Conservation (phyloP, 2,113 vertebrate genomes). For the Dromiciops gliroides region DNA sequence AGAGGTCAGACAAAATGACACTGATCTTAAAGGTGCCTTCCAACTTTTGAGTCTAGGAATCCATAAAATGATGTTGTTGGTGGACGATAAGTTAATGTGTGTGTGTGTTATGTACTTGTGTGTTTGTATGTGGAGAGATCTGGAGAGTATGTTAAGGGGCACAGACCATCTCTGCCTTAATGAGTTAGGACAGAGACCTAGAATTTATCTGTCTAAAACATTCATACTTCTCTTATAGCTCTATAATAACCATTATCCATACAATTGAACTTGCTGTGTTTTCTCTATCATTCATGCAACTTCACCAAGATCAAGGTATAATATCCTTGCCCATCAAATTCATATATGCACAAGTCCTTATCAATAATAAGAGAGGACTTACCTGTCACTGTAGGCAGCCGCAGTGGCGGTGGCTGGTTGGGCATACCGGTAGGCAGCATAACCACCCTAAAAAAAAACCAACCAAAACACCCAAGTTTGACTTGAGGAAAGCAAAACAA, state of each 20-base stretch:
- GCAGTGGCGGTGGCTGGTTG: slow-evolving; percentile 97
- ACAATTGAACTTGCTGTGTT: slow-evolving; percentile 68
- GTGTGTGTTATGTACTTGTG: neutral
- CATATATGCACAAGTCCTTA: slow-evolving; percentile 50
- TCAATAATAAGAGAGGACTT: slow-evolving; percentile 79
- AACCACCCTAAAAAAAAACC: slow-evolving; percentile 92
- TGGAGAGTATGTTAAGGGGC: neutral
- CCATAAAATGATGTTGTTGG: neutral
- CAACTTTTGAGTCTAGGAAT: neutral
- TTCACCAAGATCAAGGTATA: slow-evolving; percentile 71
- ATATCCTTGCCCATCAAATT: slow-evolving; percentile 60
- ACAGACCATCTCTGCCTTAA: neutral
- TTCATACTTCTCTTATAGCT: slow-evolving; percentile 55
- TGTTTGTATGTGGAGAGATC: neutral
- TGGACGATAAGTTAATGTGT: neutral
- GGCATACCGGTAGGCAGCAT: slow-evolving; percentile 96
- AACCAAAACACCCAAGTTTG: too few relatives aligned
- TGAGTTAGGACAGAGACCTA: slow-evolving; percentile 15
- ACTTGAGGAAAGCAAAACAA: slow-evolving; percentile 61
- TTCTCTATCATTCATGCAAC: slow-evolving; percentile 79
- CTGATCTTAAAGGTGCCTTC: neutral
- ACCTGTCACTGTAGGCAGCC: slow-evolving; percentile 99
- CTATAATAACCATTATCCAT: slow-evolving; percentile 70
- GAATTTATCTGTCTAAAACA: neutral
- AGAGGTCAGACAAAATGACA: neutral